Evolutionary conservation across 2,797 vertebrate species (phyloP), one percentile per base, ranked within the genome.

Genomic region (Furcifer pardalis): DNA sequence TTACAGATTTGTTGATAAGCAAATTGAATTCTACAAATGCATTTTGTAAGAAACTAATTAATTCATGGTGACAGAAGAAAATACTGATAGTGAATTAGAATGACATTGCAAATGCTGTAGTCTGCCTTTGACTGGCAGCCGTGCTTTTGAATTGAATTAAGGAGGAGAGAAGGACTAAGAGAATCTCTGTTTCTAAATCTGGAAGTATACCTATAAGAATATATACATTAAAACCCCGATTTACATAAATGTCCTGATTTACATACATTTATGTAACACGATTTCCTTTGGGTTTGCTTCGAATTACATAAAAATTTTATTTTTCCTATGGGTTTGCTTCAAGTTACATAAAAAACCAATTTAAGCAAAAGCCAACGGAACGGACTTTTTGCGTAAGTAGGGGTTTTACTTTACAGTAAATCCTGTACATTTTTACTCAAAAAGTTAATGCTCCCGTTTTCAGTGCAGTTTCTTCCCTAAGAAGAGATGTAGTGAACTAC

Each of bases 11-110:
- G 3, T 19, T 80, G 6, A 77, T 78, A 49, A 77, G 72, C 7
- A 42, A 83, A 59, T 42, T 80, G 27, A 68, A 52, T 17, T 84
- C 30, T 56, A 37, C 72, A 40, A 42, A 83, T 79, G 52, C 17
- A 12, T 87, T 66, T 89, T 85, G 49, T n/a, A 80, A 17, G 10
- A 76, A 32, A 80, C 17, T 49, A 72, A 69, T 21, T 30, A 71
- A 40, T 65, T 44, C 30, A 56, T 4, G 30, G 81, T 49, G 30
- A 60, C 79, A 71, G 72, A 89, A 79, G 52, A 30, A 49, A 66
- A 25, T 6, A 3, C 52, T 37, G 49, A 74, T 65, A 65, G n/a
- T 82, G 69, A 63, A 35, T 74, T 77, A 87, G 74, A 25, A 77
- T 79, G 81, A 65, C 0, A 1, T 37, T 81, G 74, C 52, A 85